Percentiles rank a stretch among this genome's conserved stretches.
Conservation (phyloP, 1,140 invertebrate species). For the Cheumatopsyche charites region DNA sequence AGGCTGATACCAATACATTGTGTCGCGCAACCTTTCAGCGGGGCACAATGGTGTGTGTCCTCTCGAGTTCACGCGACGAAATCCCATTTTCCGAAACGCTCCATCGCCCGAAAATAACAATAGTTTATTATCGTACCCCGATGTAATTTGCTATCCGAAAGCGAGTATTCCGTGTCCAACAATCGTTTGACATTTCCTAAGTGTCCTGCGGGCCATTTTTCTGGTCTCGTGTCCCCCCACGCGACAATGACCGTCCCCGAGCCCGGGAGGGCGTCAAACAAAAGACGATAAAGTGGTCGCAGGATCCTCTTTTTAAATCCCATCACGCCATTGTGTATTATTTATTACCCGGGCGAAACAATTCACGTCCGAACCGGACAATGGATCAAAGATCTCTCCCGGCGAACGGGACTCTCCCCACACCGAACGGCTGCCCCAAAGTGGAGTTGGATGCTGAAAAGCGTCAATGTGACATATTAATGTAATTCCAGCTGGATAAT, state of each 20-base stretch:
- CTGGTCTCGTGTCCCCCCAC: constrained; percentile 19
- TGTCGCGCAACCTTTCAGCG: too few relatives aligned
- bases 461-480: constrained; percentile 38
- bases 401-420: constrained; percentile 18
- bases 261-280: constrained; percentile 32
- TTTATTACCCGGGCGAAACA: constrained; percentile 37
- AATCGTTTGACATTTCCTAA: constrained; percentile 41
- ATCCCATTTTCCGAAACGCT: constrained; percentile 26
- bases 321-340: constrained; percentile 40
- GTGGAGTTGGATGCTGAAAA: constrained; percentile 1
- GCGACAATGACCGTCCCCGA: constrained; percentile 37
- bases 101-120: constrained; percentile 27
- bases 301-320: constrained; percentile 41
- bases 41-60: too few relatives aligned
- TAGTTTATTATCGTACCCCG: constrained; percentile 39
- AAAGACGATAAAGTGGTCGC: constrained; percentile 40
- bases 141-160: constrained; percentile 41
- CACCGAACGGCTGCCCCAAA: not conserved
- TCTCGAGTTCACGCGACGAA: constrained; percentile 4
- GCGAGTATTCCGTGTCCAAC: constrained; percentile 39
- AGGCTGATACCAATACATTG: too few relatives aligned
- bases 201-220: constrained; percentile 38
- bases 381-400: constrained; percentile 39
- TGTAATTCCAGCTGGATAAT: constrained; percentile 29
- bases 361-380: constrained; percentile 33